Base-by-base conservation (phyloP, 2,888 invertebrate genomes). In the Caenorhabditis drosophilae region DNA sequence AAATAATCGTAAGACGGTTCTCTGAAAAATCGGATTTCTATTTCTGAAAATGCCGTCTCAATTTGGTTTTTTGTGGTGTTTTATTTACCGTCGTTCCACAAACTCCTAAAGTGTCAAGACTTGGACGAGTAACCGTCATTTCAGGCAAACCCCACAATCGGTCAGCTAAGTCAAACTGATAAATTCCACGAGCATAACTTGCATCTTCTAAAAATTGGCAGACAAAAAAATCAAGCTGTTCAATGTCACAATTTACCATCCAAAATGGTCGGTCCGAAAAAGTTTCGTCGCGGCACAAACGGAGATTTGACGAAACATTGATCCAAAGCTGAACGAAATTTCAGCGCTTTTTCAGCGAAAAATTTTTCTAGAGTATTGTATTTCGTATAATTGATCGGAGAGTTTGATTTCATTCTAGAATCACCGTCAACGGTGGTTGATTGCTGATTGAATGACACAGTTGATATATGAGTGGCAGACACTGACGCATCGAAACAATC, bases 131-230 rank as follows among this genome's bases (percentile, higher is more conserved):
- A 16, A 63, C 46, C 9, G 50, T 54, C 11, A 70, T 48, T 50
- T 79, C 79, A 20, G 70, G 63, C 18, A 80, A 50, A 11, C 73
- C 77, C 80, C 80, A 80, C 15, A 81, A 64, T 15, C 69, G 59
- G 48, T 81, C 80, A 7, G 76, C 73, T n/a, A 80, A 55, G 40
- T 81, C 76, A 18, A 68, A 73, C 15, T 75, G 66, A 48, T 70
- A 79, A 15, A 80, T 68, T 26, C 69, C 73, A 6, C 77, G 59
- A 3, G 78, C 75, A 51, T 78, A 79, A 25, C 73, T 64, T 11
- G 77, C 74, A 48, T 78, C 75, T 52, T 79, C 79, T 78, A 35
- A 26, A 73, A 47, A 25, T 9, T 15, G 23, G 6, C 23, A 31
- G 25, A 46, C 27, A 16, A 15, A 4, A n/a, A 36, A 7, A 20